Conservation (phyloP, 1,140 invertebrate genomes). For the Drosophila nebulosa region DNA sequence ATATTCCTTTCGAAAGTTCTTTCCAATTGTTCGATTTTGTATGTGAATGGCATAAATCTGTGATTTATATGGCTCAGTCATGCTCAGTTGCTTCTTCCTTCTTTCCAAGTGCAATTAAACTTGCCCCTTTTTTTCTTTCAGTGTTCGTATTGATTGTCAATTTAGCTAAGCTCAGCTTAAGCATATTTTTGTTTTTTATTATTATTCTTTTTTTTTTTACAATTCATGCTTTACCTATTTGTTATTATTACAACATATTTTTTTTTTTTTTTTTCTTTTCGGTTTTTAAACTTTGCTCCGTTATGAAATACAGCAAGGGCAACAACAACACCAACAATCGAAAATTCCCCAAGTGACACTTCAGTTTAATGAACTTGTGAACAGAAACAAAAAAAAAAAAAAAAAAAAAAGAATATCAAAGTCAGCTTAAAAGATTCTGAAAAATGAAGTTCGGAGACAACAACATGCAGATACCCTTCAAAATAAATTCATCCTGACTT, state of each 20-base stretch:
- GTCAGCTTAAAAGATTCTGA: slow-evolving; percentile 17
- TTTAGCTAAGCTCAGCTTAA: slow-evolving; percentile 16
- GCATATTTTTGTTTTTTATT: slow-evolving; percentile 6
- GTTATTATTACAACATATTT: slow-evolving; percentile 65
- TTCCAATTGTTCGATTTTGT: slow-evolving; percentile 35
- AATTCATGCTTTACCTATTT: slow-evolving; percentile 48
- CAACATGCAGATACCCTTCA: not conserved
- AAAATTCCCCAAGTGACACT: slow-evolving; percentile 66
- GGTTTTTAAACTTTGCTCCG: slow-evolving; percentile 51
- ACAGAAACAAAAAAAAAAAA: slow-evolving; percentile 24
- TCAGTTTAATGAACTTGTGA: slow-evolving; percentile 71
- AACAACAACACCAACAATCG: slow-evolving; percentile 17
- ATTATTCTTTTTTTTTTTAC: not conserved
- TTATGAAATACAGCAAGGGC: slow-evolving; percentile 21
- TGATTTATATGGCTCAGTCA: slow-evolving; percentile 9
- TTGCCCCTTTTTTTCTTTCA: not conserved
- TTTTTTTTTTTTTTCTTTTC: slow-evolving; percentile 21
- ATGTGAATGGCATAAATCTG: slow-evolving; percentile 27
- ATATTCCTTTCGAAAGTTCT: not conserved
- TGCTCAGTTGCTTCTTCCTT: not conserved
- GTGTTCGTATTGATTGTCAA: not conserved
- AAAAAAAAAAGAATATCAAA: slow-evolving; percentile 15
- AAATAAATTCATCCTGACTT: too few relatives aligned
- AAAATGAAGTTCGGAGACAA: not conserved
- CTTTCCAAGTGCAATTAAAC: not conserved